Conservation (phyloP, 2,888 invertebrate genomes). For the Aelia acuminata region DNA sequence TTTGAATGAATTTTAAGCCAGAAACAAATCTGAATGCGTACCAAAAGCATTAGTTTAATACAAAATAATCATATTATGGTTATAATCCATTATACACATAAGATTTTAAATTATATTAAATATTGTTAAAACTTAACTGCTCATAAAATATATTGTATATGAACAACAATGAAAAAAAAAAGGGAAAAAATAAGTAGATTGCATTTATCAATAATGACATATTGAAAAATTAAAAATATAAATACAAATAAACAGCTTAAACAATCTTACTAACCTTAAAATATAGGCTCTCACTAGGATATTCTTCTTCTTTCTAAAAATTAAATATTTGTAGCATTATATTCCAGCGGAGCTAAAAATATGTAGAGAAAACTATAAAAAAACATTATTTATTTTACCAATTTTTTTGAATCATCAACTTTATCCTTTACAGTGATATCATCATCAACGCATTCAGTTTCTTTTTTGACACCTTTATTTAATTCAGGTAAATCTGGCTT, state of each 20-base stretch:
- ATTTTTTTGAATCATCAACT: not conserved
- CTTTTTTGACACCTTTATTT: conserved; percentile 1
- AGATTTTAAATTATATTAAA: no score
- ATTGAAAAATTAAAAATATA: not conserved
- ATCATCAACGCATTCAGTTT: not conserved
- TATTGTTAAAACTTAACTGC: no score
- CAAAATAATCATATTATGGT: no score
- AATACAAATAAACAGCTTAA: not conserved
- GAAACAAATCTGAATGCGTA: no score
- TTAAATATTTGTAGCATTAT: not conserved
- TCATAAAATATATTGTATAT: no score
- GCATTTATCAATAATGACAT: not conserved
- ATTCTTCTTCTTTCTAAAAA: conserved; percentile 54
- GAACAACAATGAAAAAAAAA: not conserved
- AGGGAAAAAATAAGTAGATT: not conserved
- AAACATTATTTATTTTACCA: not conserved
- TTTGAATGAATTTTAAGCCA: no score
- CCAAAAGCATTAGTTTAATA: no score
- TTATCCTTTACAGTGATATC: not conserved
- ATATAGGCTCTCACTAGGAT: conserved; percentile 58
- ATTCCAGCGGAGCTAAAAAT: not conserved
- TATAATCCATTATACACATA: no score
- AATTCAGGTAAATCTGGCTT: conserved; percentile 66
- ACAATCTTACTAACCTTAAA: conserved; percentile 54
- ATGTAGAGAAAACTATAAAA: not conserved